Percentiles rank a stretch among this genome's conserved stretches.
phyloP scores from a whole-genome alignment of 35 echinoderm and acorn worm genomes.

The Ptychodera flava region DNA sequence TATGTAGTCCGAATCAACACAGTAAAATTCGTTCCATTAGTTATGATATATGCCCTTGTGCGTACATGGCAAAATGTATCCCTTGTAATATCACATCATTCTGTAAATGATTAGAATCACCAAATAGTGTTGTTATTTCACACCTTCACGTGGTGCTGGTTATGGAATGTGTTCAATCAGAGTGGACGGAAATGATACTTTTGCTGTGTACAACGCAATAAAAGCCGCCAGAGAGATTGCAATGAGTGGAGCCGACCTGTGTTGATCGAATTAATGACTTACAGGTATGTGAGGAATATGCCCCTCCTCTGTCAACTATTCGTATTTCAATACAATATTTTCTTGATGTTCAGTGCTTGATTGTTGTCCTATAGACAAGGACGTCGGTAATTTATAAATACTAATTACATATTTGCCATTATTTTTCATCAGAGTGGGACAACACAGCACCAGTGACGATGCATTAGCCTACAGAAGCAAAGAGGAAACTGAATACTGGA shows the following conservation, averaged over 20 bases:
- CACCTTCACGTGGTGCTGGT: not conserved
- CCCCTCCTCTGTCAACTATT: not conserved
- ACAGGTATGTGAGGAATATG: not conserved
- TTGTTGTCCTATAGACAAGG: not conserved
- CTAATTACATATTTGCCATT: not conserved
- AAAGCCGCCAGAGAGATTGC: not conserved
- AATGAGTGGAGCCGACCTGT: not conserved
- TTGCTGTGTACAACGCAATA: not conserved
- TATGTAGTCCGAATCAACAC: not conserved
- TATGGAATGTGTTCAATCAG: not conserved
- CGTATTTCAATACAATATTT: too few relatives aligned
- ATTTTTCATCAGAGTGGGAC: not conserved
- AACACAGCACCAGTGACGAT: not conserved
- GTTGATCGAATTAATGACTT: not conserved
- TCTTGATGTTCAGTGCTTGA: not conserved
- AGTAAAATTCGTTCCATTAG: not conserved
- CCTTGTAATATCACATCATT: not conserved
- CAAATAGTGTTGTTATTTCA: not conserved
- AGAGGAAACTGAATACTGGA: not conserved
- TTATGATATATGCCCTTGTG: too few relatives aligned
- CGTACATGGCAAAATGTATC: too few relatives aligned
- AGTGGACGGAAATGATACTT: not conserved
- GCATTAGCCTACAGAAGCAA: not conserved
- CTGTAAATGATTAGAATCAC: not conserved
- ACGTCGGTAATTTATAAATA: too few relatives aligned